A percentile compares a stretch with the other conserved stretches of the same genome.
Conservation (phyloP, 2,888 invertebrate species). For the Temnothorax rugatulus region DNA sequence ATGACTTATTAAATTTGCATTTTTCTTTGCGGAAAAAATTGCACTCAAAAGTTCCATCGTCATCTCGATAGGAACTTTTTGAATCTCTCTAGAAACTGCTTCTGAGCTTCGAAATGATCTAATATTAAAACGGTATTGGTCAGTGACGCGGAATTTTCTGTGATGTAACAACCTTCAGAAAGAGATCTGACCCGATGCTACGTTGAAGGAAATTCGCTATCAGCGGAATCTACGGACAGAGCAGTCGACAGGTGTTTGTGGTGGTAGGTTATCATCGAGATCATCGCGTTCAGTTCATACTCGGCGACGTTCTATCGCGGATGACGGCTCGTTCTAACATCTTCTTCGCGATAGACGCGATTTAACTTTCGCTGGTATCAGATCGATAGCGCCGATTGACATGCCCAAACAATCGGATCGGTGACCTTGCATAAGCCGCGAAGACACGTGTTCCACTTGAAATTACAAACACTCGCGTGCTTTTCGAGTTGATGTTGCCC, state of each 20-base stretch:
- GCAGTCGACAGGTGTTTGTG: constrained; percentile 57
- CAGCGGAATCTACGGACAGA: constrained; percentile 63
- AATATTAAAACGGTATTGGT: neutral
- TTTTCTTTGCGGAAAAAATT: neutral
- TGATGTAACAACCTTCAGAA: neutral
- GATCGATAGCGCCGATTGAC: neutral
- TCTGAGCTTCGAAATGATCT: neutral
- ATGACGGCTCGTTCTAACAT: constrained; percentile 32
- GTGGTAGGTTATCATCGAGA: constrained; percentile 64
- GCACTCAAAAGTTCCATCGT: neutral
- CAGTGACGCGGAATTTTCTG: neutral
- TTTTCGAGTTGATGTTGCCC: neutral
- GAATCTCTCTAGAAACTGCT: neutral
- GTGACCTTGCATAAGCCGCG: constrained; percentile 1
- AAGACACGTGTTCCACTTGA: neutral
- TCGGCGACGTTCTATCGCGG: constrained; percentile 33
- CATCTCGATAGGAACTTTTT: neutral
- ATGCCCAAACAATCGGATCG: neutral
- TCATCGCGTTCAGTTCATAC: constrained; percentile 60
- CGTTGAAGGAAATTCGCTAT: constrained; percentile 62
- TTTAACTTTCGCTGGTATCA: neutral
- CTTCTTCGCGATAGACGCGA: neutral
- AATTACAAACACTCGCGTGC: constrained; percentile 18
- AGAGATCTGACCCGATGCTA: constrained; percentile 29
- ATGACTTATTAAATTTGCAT: neutral